A percentile compares a stretch with the other conserved stretches of the same genome.
Conservation (phyloP, 2,113 vertebrate species). For the Stegostoma tigrinum region DNA sequence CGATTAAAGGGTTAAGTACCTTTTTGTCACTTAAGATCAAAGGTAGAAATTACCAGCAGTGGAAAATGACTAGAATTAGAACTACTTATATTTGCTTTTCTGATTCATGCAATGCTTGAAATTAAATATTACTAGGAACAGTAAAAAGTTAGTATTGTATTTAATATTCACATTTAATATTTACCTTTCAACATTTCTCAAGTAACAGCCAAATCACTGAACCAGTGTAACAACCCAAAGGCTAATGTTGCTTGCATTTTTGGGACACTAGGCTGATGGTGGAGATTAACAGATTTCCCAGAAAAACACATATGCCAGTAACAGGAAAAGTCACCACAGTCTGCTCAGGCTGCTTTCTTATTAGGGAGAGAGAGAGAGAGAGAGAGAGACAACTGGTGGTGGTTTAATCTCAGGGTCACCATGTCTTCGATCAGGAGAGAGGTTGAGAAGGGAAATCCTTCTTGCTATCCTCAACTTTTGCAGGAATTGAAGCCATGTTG, state of each 20-base stretch:
- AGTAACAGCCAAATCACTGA: background rate
- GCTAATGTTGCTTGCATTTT: background rate
- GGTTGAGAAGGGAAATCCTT: too few relatives aligned
- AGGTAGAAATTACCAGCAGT: background rate
- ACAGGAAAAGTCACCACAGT: too few relatives aligned
- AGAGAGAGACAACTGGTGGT: too few relatives aligned
- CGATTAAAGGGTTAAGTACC: background rate
- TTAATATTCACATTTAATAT: background rate
- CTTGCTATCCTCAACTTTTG: too few relatives aligned
- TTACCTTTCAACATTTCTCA: background rate
- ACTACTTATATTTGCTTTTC: background rate
- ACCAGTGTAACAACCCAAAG: background rate
- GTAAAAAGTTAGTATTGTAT: background rate
- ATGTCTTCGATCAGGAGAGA: too few relatives aligned
- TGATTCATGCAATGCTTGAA: background rate
- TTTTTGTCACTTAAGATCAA: background rate
- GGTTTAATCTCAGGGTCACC: too few relatives aligned
- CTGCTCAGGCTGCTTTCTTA: too few relatives aligned
- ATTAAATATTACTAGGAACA: background rate
- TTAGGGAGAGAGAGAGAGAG: too few relatives aligned
- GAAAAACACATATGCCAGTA: background rate
- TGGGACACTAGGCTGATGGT: background rate
- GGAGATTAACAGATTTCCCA: background rate
- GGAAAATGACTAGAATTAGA: background rate
- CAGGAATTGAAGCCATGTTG: too few relatives aligned